A percentile compares a stretch with the other conserved stretches of the same genome.
Evolutionary conservation across 1,140 invertebrate genomes (phyloP).

Genomic region (Catajapyx aquilonaris): DNA sequence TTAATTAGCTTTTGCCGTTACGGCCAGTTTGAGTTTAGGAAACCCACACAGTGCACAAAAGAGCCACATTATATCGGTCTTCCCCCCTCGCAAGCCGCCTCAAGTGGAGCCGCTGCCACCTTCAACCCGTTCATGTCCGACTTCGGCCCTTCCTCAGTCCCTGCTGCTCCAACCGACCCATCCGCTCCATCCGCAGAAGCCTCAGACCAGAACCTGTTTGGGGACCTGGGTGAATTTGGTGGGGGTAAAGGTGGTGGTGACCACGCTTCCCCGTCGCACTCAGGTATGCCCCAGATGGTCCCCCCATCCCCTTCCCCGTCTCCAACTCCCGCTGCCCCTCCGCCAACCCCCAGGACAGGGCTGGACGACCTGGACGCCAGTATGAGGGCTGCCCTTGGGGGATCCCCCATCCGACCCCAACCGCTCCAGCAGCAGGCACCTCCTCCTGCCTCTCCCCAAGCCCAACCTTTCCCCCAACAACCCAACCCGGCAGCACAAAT

Average conservation of each 20-base stretch:
- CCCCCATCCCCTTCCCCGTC: constrained; percentile 17
- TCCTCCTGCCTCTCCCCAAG: constrained; percentile 11
- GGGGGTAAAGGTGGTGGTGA: constrained; percentile 17
- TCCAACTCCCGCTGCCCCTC: constrained; percentile 3
- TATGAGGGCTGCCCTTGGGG: constrained; percentile 40
- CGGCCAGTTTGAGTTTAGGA: too few species aligned
- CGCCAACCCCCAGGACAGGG: constrained; percentile 28
- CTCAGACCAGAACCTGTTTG: constrained; percentile 7
- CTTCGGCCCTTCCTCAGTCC: constrained; percentile 21
- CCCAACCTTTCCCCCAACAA: neutral
- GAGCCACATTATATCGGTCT: too few species aligned
- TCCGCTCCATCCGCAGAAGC: constrained; percentile 11
- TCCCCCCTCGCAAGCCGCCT: constrained; percentile 17
- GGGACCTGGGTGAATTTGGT: constrained; percentile 17
- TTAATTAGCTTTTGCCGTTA: too few species aligned
- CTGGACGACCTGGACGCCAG: constrained; percentile 47
- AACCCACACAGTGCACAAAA: too few species aligned
- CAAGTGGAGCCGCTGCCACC: constrained; percentile 9
- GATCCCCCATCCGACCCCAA: constrained; percentile 30
- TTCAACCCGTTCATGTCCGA: constrained; percentile 16
- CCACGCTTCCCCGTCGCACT: constrained; percentile 14
- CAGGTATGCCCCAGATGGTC: constrained; percentile 15
- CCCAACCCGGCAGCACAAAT: constrained; percentile 1
- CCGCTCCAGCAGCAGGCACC: constrained; percentile 11
- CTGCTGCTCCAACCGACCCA: constrained; percentile 20